These are phyloP conservation scores for Drosophila funebris DNA, from an alignment of 1,140 invertebrate species.

Conservation along the genomic window DNA sequence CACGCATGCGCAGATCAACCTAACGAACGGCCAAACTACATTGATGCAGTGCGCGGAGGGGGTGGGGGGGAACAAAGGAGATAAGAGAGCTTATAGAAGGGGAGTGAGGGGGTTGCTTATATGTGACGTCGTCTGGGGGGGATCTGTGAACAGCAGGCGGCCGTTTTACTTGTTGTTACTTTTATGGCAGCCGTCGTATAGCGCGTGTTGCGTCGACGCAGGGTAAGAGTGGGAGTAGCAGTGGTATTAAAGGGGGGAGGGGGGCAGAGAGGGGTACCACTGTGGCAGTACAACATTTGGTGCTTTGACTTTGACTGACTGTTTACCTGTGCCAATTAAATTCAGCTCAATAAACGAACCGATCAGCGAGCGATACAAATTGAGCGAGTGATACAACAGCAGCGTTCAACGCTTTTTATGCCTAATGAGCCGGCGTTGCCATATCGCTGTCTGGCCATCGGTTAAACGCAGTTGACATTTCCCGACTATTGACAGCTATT, in stretches of 20 bases:
- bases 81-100: not conserved
- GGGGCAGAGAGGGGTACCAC: not conserved
- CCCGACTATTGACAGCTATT: constrained; percentile 22
- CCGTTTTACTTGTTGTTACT: constrained; percentile 29
- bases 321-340: constrained; percentile 77
- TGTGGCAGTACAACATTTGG: constrained; percentile 33
- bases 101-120: not conserved
- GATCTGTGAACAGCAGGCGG: constrained; percentile 16
- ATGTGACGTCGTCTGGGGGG: constrained; percentile 12
- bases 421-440: constrained; percentile 61
- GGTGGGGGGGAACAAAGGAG: not conserved
- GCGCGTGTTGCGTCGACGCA: constrained; percentile 37
- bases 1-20: constrained; percentile 69
- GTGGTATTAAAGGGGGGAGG: not conserved
- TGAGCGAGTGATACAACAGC: constrained; percentile 35
- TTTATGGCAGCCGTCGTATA: constrained; percentile 38
- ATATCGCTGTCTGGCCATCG: constrained; percentile 34
- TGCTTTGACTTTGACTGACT: constrained; percentile 64
- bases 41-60: too few species aligned
- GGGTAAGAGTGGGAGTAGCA: not conserved
- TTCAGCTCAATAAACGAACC: constrained; percentile 56
- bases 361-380: constrained; percentile 71
- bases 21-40: not conserved
- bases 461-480: constrained; percentile 19
- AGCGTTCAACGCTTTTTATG: constrained; percentile 62